Evolutionary conservation across 2,797 vertebrate species (phyloP).

Genomic region (Mallotus villosus): DNA sequence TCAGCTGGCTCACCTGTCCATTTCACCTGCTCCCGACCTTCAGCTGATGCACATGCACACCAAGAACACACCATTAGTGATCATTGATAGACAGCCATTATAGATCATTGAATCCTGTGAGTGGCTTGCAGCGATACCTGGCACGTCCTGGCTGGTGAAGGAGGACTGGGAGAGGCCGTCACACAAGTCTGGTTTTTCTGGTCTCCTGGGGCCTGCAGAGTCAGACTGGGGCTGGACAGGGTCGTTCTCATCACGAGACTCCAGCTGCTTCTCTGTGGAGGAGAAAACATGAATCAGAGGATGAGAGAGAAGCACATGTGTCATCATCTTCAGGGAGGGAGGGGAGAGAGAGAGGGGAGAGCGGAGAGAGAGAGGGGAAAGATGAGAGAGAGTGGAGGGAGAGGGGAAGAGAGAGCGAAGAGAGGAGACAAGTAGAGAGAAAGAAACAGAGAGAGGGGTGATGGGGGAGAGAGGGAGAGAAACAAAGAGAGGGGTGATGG

Average conservation of each 20-base stretch:
- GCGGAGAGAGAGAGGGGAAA: constrained; percentile 1
- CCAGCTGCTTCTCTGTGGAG: constrained; percentile 50
- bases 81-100: too few species aligned
- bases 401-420: not conserved
- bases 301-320: constrained; percentile 6
- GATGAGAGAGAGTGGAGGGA: too few species aligned
- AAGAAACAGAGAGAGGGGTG: not conserved
- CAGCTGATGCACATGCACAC: constrained; percentile 60
- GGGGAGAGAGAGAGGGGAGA: not conserved
- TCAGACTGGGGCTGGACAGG: constrained; percentile 57
- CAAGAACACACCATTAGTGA: not conserved
- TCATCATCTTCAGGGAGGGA: too few species aligned
- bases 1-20: constrained; percentile 81
- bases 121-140: constrained; percentile 67
- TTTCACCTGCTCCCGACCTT: constrained; percentile 77
- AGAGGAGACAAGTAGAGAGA: too few species aligned
- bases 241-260: constrained; percentile 30
- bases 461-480: too few species aligned
- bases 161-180: constrained; percentile 82
- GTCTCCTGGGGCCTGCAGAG: constrained; percentile 53
- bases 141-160: constrained; percentile 81
- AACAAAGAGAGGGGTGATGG: too few species aligned
- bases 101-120: too few species aligned
- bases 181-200: constrained; percentile 79
- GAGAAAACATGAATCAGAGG: too few species aligned